A percentile compares a stretch with the other conserved stretches of the same genome.
Evolutionary conservation across 2,797 vertebrate genomes (phyloP).

Genomic region (Rhincodon typus): DNA sequence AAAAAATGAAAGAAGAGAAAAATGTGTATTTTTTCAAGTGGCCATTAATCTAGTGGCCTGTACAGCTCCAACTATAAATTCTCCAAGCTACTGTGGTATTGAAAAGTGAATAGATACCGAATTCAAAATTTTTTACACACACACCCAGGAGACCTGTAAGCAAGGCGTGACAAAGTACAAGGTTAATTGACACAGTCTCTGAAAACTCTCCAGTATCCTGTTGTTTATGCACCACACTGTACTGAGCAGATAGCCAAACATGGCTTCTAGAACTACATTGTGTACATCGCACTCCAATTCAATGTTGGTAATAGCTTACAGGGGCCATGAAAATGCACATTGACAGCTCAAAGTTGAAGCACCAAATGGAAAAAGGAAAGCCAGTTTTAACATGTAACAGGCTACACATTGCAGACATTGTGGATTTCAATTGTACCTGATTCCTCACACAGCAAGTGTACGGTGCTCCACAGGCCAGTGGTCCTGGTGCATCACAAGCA

Average conservation of each 20-base stretch:
- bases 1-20: background rate
- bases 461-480: conserved; percentile 78
- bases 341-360: background rate
- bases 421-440: conserved; percentile 43
- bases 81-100: background rate
- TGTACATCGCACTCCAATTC: background rate
- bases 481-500: conserved; percentile 72
- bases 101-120: background rate
- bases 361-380: background rate
- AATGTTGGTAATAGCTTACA: background rate
- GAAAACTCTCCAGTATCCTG: background rate
- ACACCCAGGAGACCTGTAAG: background rate
- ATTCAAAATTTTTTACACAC: background rate
- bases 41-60: background rate
- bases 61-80: background rate
- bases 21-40: background rate
- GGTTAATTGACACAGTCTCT: background rate
- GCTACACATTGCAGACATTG: no score
- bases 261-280: no score
- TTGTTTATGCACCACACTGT: background rate
- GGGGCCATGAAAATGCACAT: background rate
- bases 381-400: no score
- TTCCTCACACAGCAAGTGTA: conserved; percentile 70
- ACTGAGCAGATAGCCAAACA: background rate
- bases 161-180: background rate